Base-by-base conservation (phyloP, 2,113 vertebrate genomes). In the Python bivittatus region DNA sequence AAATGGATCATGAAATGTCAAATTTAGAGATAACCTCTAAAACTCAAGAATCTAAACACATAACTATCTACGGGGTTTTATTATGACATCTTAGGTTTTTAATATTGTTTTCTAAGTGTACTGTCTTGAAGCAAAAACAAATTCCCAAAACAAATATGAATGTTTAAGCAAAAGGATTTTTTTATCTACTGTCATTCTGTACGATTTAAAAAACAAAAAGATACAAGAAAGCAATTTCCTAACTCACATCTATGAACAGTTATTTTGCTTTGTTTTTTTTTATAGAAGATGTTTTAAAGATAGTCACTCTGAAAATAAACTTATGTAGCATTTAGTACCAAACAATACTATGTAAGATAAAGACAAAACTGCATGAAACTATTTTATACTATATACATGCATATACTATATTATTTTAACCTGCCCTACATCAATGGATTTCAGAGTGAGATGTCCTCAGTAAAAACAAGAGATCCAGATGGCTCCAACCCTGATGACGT, bases 81-180 rank as follows among this genome's bases (percentile, higher is more conserved):
- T 0, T 0, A 61, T 84, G 56, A 53, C 86, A 38, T 79, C 91
- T 20, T 2, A 60, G 61, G 93, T 83, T 95, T 92, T 91, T 88
- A 95, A 95, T 96, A 84, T 29, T 91, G 60, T 88, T 95, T 95
- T 96, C 88, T 93, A 92, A 94, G 94, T 96, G 94, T 60, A 52
- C n/a, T 57, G 96, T 94, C 93, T 95, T 92, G 22, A 57, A 95
- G 91, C 91, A 90, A 93, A 92, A 33, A 94, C 64, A 94, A 95
- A 96, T 94, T 95, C 95, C 94, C 93, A 94, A 92, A 95, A 94
- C 89, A 91, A 91, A 57, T 60, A 93, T 95, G 87, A 96, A 95
- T 96, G 95, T 96, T 96, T 97, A 91, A 96, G 89, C 60, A 96
- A 93, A n/a, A 91, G 57, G 64, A 90, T 38, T 7, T 38, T 79